Conservation (phyloP, 2,888 invertebrate genomes). For the Silvanus unidentatus region DNA sequence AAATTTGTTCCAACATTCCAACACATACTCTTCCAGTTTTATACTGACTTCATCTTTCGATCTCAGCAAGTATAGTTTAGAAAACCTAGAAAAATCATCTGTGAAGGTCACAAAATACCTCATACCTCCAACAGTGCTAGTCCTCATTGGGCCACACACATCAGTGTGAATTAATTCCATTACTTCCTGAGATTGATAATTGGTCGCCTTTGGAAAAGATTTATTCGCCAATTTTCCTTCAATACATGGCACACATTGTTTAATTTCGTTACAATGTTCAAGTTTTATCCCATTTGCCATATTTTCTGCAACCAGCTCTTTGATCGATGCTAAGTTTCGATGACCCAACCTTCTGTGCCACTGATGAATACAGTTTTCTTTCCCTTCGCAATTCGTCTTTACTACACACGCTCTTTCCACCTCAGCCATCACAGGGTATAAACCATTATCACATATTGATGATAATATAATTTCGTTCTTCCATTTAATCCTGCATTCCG, state of each 20-base stretch:
- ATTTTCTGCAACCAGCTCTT: not conserved
- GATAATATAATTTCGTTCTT: too few relatives aligned
- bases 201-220: not conserved
- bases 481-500: too few relatives aligned
- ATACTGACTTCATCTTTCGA: not conserved
- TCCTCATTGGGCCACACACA: conserved; percentile 4
- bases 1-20: not conserved
- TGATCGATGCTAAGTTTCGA: not conserved
- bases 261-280: not conserved
- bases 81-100: conserved; percentile 1
- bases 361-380: too few relatives aligned
- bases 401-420: too few relatives aligned
- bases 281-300: not conserved
- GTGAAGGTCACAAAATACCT: conserved; percentile 2
- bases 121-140: not conserved
- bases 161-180: conserved; percentile 1
- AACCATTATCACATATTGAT: too few relatives aligned
- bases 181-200: not conserved
- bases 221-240: conserved; percentile 3
- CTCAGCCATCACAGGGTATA: too few relatives aligned
- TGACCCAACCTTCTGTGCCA: conserved; percentile 6
- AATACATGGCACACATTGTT: not conserved
- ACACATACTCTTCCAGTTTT: not conserved
- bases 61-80: not conserved
- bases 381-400: conserved; percentile 2